Evolutionary conservation across 2,113 vertebrate genomes (phyloP).

Genomic region (Trematocara marginatum): DNA sequence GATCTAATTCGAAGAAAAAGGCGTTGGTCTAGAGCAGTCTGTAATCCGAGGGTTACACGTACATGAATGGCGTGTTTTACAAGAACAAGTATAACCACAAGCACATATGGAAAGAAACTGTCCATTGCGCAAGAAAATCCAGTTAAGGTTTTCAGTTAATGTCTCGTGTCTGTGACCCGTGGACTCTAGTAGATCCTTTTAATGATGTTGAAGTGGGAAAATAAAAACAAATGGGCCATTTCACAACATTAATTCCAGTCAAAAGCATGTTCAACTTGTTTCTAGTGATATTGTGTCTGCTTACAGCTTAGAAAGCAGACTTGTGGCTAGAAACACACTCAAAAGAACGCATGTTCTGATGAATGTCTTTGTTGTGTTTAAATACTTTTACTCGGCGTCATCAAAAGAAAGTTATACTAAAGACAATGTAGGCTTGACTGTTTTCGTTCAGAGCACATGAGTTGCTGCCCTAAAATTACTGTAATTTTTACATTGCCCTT

Average conservation of each 20-base stretch:
- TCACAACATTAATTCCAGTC: neutral
- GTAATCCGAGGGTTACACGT: slow-evolving; percentile 10
- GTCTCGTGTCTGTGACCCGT: neutral
- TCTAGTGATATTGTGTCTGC: neutral
- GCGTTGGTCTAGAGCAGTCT: neutral
- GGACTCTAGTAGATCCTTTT: neutral
- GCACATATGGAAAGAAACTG: slow-evolving; percentile 19
- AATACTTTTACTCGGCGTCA: rapidly evolving
- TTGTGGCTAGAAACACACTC: neutral
- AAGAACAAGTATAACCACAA: slow-evolving; percentile 23
- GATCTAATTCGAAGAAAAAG: slow-evolving; percentile 14
- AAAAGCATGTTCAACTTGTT: neutral
- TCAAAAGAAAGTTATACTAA: neutral
- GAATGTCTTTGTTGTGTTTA: neutral
- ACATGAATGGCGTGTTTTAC: slow-evolving; percentile 36
- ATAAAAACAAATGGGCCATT: slow-evolving; percentile 32
- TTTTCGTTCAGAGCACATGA: neutral
- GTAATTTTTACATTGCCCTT: neutral
- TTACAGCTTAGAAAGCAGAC: neutral
- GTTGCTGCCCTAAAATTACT: neutral
- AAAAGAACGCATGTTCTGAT: neutral
- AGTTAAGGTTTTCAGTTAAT: neutral
- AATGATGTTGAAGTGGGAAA: slow-evolving; percentile 37
- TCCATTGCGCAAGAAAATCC: neutral
- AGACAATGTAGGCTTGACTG: neutral